Base-by-base conservation (phyloP, 2,797 vertebrate genomes). In the Pseudopleuronectes americanus region DNA sequence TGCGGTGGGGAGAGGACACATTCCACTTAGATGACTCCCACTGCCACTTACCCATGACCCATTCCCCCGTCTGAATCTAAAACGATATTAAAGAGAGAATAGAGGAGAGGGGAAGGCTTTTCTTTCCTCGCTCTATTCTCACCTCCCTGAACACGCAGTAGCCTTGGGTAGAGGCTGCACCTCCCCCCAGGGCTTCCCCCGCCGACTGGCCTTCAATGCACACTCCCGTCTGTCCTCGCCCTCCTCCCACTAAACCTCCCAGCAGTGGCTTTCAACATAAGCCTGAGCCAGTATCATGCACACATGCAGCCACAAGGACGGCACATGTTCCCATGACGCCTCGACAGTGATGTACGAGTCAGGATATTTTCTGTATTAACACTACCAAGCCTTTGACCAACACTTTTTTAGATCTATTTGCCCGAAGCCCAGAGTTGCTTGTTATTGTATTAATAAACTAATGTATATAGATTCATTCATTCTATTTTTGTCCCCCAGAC, bases 91-190 rank as follows among this genome's bases (percentile, higher is more conserved):
- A 31, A 59, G 26, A 76, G 31, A 57, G 45, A 55, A 53, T 66
- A 59, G 64, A 14, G 48, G 73, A 56, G 45, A 57, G 3, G 60
- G 47, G 16, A 55, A 47, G 45, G 28, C 8, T 38, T 70, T 45
- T 66, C 19, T 57, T 61, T 58, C 63, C 71, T 49, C 52, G 19
- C n/a, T 55, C 41, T 67, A 49, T 52, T 65, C 55, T 68, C 66
- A 41, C 31, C 41, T 80, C 64, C 68, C 71, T 68, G 82, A 79
- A 75, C 67, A 67, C 28, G 58, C 61, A 76, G 64, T 60, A 74
- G 84, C 85, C 77, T 72, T 19, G 28, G 71, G 84, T 76, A 66
- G 64, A 80, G 57, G 65, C 45, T 66, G 80, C 72, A 52, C 81
- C 53, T 53, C 41, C 82, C 87, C 78, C 70, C 41, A 23, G 71